Base-by-base conservation (phyloP, 2,113 vertebrate genomes). In the Corythaixoides concolor region DNA sequence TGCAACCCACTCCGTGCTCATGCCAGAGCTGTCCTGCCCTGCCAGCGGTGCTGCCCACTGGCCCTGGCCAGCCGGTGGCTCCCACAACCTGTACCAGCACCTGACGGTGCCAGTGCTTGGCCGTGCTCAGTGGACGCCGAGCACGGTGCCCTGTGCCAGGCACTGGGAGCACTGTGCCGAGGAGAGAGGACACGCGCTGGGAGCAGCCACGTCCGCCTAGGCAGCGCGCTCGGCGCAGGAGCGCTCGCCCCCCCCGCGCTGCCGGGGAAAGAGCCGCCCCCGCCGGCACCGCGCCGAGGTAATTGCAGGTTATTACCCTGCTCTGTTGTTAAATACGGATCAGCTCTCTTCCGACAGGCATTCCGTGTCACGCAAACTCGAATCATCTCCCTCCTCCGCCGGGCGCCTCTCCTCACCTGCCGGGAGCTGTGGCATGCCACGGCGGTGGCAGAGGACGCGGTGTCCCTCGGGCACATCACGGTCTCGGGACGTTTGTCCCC, bases 251-350 rank as follows among this genome's bases (percentile, higher is more conserved):
- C 18, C n/a, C 19, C 11, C 8, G 8, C 66, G 56, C 39, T 20
- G 56, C 62, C 70, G 0, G 59, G 70, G 59, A 39, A 73, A 19
- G 88, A 69, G 53, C 94, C 63, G 8, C 95, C 94, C 88, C 59
- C 85, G 1, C 86, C 21, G 81, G 59, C 88, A 5, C 45, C 0
- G 64, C n/a, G 35, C 45, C 0, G 64, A 7, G 93, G 64, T 95
- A 75, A 97, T 93, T 93, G 95, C 60, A 1, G 86, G 91, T 92
- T 96, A 39, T 66, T 60, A 50, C 77, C 0, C 26, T 0, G 69
- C 94, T 74, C 93, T 95, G 93, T 93, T 27, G 41, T 82, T 60
- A 94, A 91, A 97, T n/a, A 92, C 32, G 2, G 43, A 79, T 83
- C 92, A 30, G 7, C 26, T 95, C 87, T 27, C 93, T 88, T 93